phyloP scores from a whole-genome alignment of 2,113 vertebrate species.

The Benitochromis conjunctus region DNA sequence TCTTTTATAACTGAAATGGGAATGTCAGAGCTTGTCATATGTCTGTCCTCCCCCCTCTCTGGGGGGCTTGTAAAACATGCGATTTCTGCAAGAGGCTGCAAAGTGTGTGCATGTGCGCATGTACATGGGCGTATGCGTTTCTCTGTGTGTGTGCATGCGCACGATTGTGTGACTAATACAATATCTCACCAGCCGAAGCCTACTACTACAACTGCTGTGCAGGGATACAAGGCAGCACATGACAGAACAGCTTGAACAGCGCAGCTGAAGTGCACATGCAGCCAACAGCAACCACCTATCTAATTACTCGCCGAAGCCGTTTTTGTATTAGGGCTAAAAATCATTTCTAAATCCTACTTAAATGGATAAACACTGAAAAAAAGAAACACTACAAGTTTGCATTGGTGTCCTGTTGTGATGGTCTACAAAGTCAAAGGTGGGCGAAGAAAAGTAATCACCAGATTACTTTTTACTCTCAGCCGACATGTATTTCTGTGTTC shows the following conservation, averaged over 20 bases:
- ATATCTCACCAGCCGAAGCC: slow-evolving; percentile 45
- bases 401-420: background rate
- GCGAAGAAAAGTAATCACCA: background rate
- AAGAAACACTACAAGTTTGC: background rate
- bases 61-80: slow-evolving; percentile 62
- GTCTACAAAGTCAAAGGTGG: background rate
- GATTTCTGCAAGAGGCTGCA: slow-evolving; percentile 36
- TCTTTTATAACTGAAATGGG: slow-evolving; percentile 54
- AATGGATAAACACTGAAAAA: background rate
- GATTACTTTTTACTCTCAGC: background rate
- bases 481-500: background rate
- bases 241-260: slow-evolving; percentile 54
- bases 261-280: slow-evolving; percentile 13
- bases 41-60: slow-evolving; percentile 34
- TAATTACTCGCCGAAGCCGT: background rate
- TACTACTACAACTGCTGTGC: slow-evolving; percentile 41
- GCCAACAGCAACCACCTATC: slow-evolving; percentile 17
- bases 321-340: background rate
- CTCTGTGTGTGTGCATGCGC: background rate
- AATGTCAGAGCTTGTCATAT: slow-evolving; percentile 62
- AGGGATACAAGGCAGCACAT: slow-evolving; percentile 47
- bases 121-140: background rate
- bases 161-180: background rate
- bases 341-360: background rate
- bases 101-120: background rate